Percentiles rank a stretch among this genome's conserved stretches.
These are phyloP conservation scores for Himalopsyche kuldschensis DNA, from an alignment of 2,888 invertebrate species.

Conservation along the genomic window DNA sequence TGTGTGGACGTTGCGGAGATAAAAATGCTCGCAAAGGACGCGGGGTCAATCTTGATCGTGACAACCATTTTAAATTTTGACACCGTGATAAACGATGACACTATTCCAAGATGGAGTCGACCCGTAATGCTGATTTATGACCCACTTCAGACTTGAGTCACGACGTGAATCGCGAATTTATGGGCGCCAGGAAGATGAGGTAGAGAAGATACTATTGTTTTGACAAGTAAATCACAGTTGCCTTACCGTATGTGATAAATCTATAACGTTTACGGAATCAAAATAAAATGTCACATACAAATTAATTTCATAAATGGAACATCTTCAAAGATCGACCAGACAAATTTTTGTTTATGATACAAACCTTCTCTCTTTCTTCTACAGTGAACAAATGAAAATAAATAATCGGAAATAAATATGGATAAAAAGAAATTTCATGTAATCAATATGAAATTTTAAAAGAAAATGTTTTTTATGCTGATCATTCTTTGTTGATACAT, in stretches of 20 bases:
- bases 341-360: no score
- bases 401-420: no score
- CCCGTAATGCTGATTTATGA: neutral
- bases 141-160: neutral
- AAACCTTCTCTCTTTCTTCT: no score
- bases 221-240: neutral
- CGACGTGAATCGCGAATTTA: neutral
- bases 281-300: no score
- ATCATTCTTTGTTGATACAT: no score
- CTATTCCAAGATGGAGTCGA: neutral
- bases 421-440: no score
- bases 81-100: neutral
- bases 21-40: neutral
- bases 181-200: neutral
- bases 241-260: neutral
- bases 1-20: neutral
- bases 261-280: no score
- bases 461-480: no score
- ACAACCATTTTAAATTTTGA: neutral
- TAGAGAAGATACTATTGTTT: neutral
- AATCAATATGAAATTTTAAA: no score
- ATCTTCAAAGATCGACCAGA: no score
- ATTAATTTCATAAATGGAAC: no score
- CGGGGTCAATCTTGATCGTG: neutral
- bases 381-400: no score